Evolutionary conservation across 2,113 vertebrate genomes (phyloP).

Genomic region (Dipodomys merriami): DNA sequence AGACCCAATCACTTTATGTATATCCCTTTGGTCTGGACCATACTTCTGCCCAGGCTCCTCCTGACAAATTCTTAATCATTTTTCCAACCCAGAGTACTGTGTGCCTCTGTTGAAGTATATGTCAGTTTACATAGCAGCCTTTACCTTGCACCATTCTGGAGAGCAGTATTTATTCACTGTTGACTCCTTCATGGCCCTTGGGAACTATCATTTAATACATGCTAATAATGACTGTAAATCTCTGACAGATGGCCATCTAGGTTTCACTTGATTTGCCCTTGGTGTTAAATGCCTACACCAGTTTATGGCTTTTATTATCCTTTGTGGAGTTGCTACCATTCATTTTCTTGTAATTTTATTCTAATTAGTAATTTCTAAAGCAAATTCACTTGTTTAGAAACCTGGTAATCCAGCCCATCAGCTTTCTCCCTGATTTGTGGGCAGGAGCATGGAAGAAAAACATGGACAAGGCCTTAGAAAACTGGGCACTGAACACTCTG

Average conservation of each 20-base stretch:
- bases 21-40: not conserved
- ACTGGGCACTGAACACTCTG: not conserved
- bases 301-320: not conserved
- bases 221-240: not conserved
- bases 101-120: not conserved
- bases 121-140: not conserved
- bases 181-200: not conserved
- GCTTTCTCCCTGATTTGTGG: not conserved
- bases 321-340: not conserved
- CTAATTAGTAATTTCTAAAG: not conserved
- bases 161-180: not conserved
- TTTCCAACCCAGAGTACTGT: not conserved
- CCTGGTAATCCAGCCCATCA: not conserved
- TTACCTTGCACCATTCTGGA: not conserved
- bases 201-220: not conserved
- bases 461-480: too few relatives aligned
- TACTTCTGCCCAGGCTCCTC: too few relatives aligned
- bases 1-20: not conserved
- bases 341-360: constrained; percentile 5
- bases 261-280: not conserved
- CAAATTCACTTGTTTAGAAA: constrained; percentile 33
- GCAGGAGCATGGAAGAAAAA: not conserved
- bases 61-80: not conserved
- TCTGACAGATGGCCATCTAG: not conserved
- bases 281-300: not conserved